Conservation (phyloP, 2,797 vertebrate species). For the Scarus forsteni region DNA sequence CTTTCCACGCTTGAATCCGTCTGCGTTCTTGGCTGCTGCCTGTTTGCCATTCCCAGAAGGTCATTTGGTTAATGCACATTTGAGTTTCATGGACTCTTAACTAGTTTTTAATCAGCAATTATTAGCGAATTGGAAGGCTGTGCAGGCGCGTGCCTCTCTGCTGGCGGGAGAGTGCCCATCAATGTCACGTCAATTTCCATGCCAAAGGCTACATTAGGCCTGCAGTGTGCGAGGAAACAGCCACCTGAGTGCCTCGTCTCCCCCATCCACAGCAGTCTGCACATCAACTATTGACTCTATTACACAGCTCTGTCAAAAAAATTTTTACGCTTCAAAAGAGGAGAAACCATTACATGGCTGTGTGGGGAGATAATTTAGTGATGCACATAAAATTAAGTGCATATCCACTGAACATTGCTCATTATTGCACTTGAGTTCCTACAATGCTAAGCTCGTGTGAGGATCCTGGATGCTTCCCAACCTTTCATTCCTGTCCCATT, state of each 20-base stretch:
- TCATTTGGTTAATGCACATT: constrained; percentile 91
- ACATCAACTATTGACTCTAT: constrained; percentile 83
- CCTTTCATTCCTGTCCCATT: constrained; percentile 59
- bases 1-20: constrained; percentile 43
- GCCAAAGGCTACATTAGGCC: constrained; percentile 74
- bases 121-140: constrained; percentile 88
- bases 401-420: constrained; percentile 78
- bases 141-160: constrained; percentile 74
- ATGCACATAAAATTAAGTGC: constrained; percentile 79
- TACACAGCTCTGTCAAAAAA: constrained; percentile 82
- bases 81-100: constrained; percentile 93
- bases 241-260: constrained; percentile 82
- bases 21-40: constrained; percentile 63
- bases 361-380: constrained; percentile 80
- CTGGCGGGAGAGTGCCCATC: constrained; percentile 85
- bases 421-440: constrained; percentile 78
- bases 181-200: constrained; percentile 90
- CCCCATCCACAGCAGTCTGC: constrained; percentile 72
- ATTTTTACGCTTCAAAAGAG: constrained; percentile 80
- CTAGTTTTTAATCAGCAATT: constrained; percentile 96
- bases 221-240: constrained; percentile 74
- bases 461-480: constrained; percentile 56
- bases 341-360: constrained; percentile 81
- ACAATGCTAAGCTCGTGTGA: constrained; percentile 56
- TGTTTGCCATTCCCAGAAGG: constrained; percentile 83